Base-by-base conservation (phyloP, 1,140 invertebrate genomes). In the Lethocerus indicus region DNA sequence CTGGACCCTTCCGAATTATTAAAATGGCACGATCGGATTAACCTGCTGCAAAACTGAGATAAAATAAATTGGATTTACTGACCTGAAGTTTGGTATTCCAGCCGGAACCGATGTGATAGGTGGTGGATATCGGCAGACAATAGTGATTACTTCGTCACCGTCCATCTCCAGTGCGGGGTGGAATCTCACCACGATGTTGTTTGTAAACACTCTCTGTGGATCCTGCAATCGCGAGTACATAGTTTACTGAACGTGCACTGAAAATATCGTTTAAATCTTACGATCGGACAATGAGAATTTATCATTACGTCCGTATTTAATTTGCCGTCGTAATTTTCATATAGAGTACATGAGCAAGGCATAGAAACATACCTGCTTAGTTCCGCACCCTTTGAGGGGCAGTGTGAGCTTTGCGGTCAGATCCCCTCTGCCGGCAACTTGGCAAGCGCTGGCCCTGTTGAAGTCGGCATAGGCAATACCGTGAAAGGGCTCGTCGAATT, bases 71-170 rank as follows among this genome's bases (percentile, higher is more conserved):
- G 41, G 24, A 50, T 18, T 14, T 50, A 70, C 78, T 72, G 70
- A 76, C 79, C 76, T 66, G 56, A 67, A 65, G 50, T 67, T 60
- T 57, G 79, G 70, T 56, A 76, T 63, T 48, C 71, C 70, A 27
- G 75, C 70, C 2, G 82, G 80, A 45, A 74, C 71, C 12, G 81
- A 79, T 26, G 87, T 84, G 28, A 85, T 70, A 0, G 88, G 89
- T 25, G 88, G 88, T 14, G 89, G 89, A 65, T 94, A 93, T 28
- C 90, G 72, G 61, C 90, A 93, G 1, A 93, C 87, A 55, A 93
- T 88, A 6, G 89, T 93, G 58, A 92, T 92, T 40, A 92, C 87
- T 68, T 94, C 90, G 65, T 94, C 90, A 7, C 88, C 89, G 61
- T 92, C 88, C 76, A 93, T 86, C 70, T 93, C 88, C 53, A 93